phyloP scores from a whole-genome alignment of 2,113 vertebrate species.

The Myodes glareolus region DNA sequence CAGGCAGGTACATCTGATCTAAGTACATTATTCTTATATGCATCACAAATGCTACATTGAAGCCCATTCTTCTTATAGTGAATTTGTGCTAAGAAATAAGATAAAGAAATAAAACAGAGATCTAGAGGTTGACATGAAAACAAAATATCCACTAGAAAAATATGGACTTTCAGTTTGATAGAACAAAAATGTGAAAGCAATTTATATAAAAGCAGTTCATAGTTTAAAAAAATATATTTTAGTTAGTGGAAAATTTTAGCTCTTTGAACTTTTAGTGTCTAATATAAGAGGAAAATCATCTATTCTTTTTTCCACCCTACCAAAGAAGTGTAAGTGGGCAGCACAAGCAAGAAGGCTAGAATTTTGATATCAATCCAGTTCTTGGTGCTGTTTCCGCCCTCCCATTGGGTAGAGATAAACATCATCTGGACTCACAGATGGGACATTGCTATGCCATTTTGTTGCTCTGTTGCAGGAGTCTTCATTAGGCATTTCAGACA shows the following conservation, averaged over 20 bases:
- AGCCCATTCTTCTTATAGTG: neutral
- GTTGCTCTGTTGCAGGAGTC: neutral
- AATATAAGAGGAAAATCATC: neutral
- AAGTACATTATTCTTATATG: neutral
- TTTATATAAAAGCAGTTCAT: neutral
- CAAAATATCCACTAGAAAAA: slow-evolving; percentile 22
- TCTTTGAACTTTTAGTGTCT: neutral
- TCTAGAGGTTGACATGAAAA: neutral
- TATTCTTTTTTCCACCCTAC: neutral
- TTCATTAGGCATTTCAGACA: neutral
- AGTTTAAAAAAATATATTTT: neutral
- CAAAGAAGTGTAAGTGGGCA: neutral
- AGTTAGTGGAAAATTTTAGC: slow-evolving; percentile 17
- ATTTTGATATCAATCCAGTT: neutral
- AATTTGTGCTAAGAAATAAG: neutral
- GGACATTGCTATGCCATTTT: neutral
- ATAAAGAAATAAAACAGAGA: neutral
- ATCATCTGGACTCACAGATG: neutral
- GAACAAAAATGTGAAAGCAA: neutral
- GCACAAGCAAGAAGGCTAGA: neutral
- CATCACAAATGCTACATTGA: neutral
- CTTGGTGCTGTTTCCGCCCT: neutral
- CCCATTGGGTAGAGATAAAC: neutral
- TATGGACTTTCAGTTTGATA: neutral
- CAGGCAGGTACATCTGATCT: neutral